These are phyloP conservation scores for Acrocephalus scirpaceus DNA, from an alignment of 2,797 vertebrate species.

Conservation along the genomic window DNA sequence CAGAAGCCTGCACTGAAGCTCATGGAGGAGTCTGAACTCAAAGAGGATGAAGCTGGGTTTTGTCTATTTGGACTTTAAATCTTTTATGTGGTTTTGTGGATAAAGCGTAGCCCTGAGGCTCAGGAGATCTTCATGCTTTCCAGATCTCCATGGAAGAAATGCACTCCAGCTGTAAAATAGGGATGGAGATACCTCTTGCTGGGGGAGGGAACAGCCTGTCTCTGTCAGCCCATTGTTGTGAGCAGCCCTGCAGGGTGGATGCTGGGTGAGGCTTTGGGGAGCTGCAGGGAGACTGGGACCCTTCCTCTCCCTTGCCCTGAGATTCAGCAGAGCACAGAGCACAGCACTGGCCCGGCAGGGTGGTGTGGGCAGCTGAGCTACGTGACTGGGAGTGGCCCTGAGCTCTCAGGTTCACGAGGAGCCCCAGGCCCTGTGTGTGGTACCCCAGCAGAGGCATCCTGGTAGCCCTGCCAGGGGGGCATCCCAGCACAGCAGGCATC, in stretches of 20 bases:
- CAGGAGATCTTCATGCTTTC: background rate
- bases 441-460: background rate
- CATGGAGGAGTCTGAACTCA: background rate
- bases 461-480: background rate
- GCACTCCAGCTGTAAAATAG: background rate
- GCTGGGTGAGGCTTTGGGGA: background rate
- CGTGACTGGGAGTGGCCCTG: accelerated
- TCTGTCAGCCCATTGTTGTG: background rate
- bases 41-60: background rate
- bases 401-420: background rate
- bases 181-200: background rate
- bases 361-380: background rate
- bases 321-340: background rate
- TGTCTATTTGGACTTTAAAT: background rate
- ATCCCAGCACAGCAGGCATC: background rate
- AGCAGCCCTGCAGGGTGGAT: accelerated
- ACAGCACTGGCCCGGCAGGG: background rate
- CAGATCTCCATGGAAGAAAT: background rate
- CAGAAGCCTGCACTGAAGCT: background rate
- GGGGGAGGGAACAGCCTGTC: background rate
- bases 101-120: background rate
- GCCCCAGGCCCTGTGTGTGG: background rate
- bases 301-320: background rate
- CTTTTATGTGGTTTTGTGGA: conserved; percentile 14
- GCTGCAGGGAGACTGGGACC: background rate